Base-by-base conservation (phyloP, 2,888 invertebrate species). In the Chouioia cunea region DNA sequence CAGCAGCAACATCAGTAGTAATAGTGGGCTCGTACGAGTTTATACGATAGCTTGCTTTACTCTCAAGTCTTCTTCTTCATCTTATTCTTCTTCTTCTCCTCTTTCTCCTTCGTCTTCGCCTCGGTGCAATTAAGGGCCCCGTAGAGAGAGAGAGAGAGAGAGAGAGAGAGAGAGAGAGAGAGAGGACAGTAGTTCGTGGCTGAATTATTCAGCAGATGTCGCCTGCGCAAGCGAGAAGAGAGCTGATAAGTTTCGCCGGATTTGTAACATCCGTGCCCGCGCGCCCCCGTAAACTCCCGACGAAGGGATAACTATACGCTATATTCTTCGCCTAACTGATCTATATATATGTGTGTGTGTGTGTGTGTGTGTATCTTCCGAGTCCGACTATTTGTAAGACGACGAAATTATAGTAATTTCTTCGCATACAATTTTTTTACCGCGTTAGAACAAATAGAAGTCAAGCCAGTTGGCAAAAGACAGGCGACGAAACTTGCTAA, bases 201-300 rank as follows among this genome's bases (percentile, higher is more conserved):
- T 84, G 84, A 83, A 84, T 84, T 79, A 84, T 84, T 84, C 84
- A 84, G 80, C 81, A 79, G 79, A 81, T 80, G 80, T 82, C 82
- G 80, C 81, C 36, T 36, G 77, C 79, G 80, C 81, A 79, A 73
- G 71, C n/a, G 53, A 22, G 53, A 36, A 20, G 50, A 58, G 46
- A 44, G 46, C 12, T 8, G n/a, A 70, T 78, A 78, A 82, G 80
- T 82, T 82, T 83, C 78, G 80, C 80, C 77, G 81, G 82, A 84
- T 84, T 83, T 83, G 84, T 84, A 83, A 81, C 82, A 80, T 80
- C 79, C 79, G 81, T 79, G 78, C 77, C 36, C 36, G 10, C 50
- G 81, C 80, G 78, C 77, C 36, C 36, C 20, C 50, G 70, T 60
- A 69, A 72, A 71, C 63, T 50, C 52, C 14, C 53, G 44, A 36